Evolutionary conservation across 2,797 vertebrate species (phyloP).

Genomic region (Pangasius djambal): DNA sequence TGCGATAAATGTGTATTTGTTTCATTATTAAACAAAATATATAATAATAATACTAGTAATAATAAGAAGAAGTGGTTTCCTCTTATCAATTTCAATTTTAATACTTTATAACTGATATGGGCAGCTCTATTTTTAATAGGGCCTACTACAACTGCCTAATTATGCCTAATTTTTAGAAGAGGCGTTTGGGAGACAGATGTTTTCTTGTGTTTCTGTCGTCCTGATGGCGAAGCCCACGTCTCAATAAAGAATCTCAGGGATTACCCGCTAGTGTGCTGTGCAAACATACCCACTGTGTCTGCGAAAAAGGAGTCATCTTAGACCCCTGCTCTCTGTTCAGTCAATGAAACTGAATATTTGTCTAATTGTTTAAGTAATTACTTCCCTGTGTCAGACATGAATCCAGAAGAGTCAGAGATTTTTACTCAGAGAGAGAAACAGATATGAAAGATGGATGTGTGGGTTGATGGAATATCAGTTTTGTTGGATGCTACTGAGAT

Average conservation of each 20-base stretch:
- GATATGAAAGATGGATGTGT: background rate
- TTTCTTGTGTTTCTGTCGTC: conserved; percentile 28
- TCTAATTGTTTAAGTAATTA: conserved; percentile 58
- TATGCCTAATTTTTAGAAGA: background rate
- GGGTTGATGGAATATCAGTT: conserved; percentile 18
- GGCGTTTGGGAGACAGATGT: conserved; percentile 26
- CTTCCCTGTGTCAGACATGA: conserved; percentile 49
- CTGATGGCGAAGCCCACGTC: conserved; percentile 41
- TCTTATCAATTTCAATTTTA: background rate
- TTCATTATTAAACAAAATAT: background rate
- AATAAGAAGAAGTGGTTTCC: background rate
- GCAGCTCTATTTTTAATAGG: background rate
- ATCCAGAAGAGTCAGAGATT: conserved; percentile 26
- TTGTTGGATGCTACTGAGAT: conserved; percentile 46
- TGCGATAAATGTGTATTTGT: background rate
- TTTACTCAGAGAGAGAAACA: conserved; percentile 13
- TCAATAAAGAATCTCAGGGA: conserved; percentile 47
- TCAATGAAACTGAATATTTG: conserved; percentile 60
- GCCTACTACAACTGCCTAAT: background rate
- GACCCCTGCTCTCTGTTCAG: conserved; percentile 53
- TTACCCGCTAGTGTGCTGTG: conserved; percentile 46
- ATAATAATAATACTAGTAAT: background rate
- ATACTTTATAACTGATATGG: background rate
- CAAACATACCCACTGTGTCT: conserved; percentile 50
- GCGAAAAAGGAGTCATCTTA: conserved; percentile 49